A percentile compares a stretch with the other conserved stretches of the same genome.
Evolutionary conservation across 2,797 vertebrate species (phyloP).

Genomic region (Sebastes paucispinis): DNA sequence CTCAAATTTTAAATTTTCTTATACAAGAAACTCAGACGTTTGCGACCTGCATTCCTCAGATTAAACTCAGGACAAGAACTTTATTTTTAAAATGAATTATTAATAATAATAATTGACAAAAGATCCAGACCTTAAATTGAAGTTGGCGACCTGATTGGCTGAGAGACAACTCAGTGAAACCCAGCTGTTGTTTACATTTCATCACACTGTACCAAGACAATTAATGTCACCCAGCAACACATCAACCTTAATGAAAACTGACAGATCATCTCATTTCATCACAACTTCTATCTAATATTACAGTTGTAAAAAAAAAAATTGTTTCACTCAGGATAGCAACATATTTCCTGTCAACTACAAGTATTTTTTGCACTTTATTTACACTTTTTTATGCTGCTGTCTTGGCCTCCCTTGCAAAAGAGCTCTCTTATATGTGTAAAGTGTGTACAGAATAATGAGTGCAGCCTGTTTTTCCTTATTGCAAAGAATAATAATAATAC

Average conservation of each 20-base stretch:
- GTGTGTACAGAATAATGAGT: not conserved
- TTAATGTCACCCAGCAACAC: not conserved
- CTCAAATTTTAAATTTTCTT: not conserved
- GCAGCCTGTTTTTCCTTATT: not conserved
- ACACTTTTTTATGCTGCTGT: not conserved
- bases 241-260: not conserved
- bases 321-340: not conserved
- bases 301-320: not conserved
- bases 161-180: not conserved
- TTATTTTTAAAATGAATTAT: not conserved
- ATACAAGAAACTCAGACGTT: not conserved
- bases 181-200: constrained; percentile 10
- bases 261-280: not conserved
- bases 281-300: not conserved
- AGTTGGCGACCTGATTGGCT: constrained; percentile 10
- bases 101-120: not conserved
- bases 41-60: not conserved
- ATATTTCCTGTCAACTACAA: not conserved
- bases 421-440: not conserved
- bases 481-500: too few species aligned
- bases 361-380: not conserved
- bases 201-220: not conserved
- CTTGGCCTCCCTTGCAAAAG: not conserved
- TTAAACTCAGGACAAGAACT: not conserved
- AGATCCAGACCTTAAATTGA: not conserved